phyloP scores from a whole-genome alignment of 2,113 vertebrate genomes.

The Clarias batrachus region DNA sequence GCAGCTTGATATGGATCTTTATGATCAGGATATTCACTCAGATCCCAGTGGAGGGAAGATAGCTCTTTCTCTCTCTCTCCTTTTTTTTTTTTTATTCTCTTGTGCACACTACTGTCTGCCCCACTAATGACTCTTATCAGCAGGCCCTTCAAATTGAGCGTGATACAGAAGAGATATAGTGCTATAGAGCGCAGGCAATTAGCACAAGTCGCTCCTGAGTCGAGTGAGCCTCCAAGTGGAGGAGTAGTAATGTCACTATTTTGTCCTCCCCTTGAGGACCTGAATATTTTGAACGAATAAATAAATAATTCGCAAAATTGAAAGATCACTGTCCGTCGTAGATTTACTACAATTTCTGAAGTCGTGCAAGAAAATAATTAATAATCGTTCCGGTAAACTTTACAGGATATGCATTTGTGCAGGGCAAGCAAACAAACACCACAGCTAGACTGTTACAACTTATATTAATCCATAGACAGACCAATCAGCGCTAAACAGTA shows the following conservation, averaged over 20 bases:
- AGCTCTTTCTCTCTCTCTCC: neutral
- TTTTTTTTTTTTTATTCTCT: neutral
- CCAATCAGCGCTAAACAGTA: no score
- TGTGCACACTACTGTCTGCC: conserved; percentile 33
- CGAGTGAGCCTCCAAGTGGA: conserved; percentile 16
- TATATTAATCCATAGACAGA: neutral
- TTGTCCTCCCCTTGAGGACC: neutral
- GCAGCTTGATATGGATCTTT: conserved; percentile 36
- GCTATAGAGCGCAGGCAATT: conserved; percentile 33
- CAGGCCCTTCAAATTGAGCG: conserved; percentile 30
- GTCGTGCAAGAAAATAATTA: neutral
- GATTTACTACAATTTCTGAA: neutral
- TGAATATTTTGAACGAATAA: neutral
- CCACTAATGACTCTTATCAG: conserved; percentile 48
- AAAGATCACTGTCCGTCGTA: neutral
- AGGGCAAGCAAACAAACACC: neutral
- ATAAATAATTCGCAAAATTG: neutral
- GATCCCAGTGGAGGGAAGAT: conserved; percentile 14
- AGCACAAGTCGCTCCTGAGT: conserved; percentile 33
- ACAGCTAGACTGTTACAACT: neutral
- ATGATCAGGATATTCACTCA: conserved; percentile 37
- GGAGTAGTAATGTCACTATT: conserved; percentile 10
- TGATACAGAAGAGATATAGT: conserved; percentile 38
- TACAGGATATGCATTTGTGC: neutral
- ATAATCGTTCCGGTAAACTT: neutral